A percentile compares a stretch with the other conserved stretches of the same genome.
phyloP scores from a whole-genome alignment of 1,140 invertebrate genomes.

The Camponotus floridanus region DNA sequence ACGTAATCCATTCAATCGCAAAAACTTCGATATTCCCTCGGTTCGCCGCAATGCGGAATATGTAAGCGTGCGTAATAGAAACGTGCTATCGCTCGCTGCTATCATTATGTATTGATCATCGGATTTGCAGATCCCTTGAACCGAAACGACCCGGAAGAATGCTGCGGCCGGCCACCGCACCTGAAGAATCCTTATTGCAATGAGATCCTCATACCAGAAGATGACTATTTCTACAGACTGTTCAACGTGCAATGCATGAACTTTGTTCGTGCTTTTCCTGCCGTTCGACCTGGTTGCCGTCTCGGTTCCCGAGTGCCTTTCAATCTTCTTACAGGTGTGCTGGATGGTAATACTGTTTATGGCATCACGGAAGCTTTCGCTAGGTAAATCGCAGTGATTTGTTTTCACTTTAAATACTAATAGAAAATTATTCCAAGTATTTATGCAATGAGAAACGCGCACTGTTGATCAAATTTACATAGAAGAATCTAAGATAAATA shows the following conservation, averaged over 20 bases:
- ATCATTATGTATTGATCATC: slow-evolving; percentile 53
- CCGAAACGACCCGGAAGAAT: slow-evolving; percentile 95
- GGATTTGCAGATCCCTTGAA: slow-evolving; percentile 90
- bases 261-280: slow-evolving; percentile 95
- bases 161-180: slow-evolving; percentile 92
- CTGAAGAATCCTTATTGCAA: slow-evolving; percentile 96
- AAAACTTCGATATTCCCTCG: not conserved
- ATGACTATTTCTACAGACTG: slow-evolving; percentile 96
- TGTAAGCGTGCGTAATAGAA: slow-evolving; percentile 19
- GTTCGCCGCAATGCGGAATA: not conserved
- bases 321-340: slow-evolving; percentile 93
- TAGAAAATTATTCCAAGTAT: not conserved
- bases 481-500: not conserved
- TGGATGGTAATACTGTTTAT: slow-evolving; percentile 95
- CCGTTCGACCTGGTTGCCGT: slow-evolving; percentile 92
- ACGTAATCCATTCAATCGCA: slow-evolving; percentile 32
- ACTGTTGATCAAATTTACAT: not conserved
- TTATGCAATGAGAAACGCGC: not conserved
- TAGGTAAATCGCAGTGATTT: slow-evolving; percentile 84
- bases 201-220: slow-evolving; percentile 94
- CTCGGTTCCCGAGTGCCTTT: slow-evolving; percentile 93
- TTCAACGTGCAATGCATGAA: slow-evolving; percentile 95
- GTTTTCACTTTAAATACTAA: slow-evolving; percentile 9
- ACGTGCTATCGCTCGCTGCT: not conserved
- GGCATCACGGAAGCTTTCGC: slow-evolving; percentile 92